Evolutionary conservation across 2,113 vertebrate genomes (phyloP).

Genomic region (Strigops habroptila): DNA sequence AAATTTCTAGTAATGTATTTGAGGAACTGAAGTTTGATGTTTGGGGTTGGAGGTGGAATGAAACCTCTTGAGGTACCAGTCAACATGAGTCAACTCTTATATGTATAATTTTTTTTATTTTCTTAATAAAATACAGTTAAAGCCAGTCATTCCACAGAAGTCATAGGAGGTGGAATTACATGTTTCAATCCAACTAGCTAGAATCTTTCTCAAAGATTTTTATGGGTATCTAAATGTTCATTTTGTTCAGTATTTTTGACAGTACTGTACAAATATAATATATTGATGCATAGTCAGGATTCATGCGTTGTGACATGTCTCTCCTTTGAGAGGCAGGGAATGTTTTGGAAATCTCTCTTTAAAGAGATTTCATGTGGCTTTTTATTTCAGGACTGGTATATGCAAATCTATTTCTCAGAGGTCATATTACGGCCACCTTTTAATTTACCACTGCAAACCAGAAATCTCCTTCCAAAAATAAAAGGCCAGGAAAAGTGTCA

Average conservation of each 20-base stretch:
- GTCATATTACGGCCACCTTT: background rate
- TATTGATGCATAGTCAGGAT: background rate
- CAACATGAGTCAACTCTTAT: background rate
- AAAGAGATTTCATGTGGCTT: background rate
- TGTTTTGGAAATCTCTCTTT: background rate
- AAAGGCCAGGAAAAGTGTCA: background rate
- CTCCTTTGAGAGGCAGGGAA: background rate
- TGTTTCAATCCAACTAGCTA: background rate
- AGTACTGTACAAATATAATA: background rate
- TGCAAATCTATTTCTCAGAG: background rate
- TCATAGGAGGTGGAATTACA: background rate
- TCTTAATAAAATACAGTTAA: background rate
- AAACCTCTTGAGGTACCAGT: background rate
- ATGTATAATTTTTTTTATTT: background rate
- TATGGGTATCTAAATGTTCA: background rate
- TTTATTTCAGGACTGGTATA: background rate
- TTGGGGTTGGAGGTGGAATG: background rate
- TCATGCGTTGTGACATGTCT: background rate
- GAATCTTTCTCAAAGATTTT: background rate
- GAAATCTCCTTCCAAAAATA: background rate
- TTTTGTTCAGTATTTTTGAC: background rate
- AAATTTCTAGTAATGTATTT: background rate
- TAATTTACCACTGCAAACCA: background rate
- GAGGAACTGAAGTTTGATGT: background rate
- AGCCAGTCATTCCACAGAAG: background rate